Evolutionary conservation across 1,140 invertebrate species (phyloP).

Genomic region (Trissolcus basalis): DNA sequence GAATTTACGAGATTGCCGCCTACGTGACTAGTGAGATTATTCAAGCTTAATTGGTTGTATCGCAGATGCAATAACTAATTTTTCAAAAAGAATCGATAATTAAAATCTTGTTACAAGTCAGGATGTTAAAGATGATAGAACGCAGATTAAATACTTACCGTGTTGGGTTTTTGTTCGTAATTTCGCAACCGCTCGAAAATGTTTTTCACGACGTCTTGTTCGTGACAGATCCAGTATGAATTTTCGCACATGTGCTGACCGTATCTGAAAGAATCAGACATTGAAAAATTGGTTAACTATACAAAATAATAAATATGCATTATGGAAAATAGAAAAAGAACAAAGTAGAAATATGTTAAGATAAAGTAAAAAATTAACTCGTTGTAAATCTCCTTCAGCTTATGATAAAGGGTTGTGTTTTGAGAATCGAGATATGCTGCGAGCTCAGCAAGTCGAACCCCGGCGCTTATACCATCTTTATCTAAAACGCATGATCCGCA

Average conservation of each 20-base stretch:
- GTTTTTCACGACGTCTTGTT: constrained; percentile 81
- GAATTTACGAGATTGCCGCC: too few species aligned
- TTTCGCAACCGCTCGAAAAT: constrained; percentile 92
- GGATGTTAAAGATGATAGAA: too few species aligned
- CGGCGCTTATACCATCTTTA: constrained; percentile 96
- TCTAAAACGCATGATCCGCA: constrained; percentile 90
- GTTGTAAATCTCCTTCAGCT: constrained; percentile 88
- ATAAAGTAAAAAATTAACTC: constrained; percentile 76
- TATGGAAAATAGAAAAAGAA: too few species aligned
- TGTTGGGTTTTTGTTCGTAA: constrained; percentile 79
- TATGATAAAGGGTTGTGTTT: constrained; percentile 81
- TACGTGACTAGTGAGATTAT: too few species aligned
- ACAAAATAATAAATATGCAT: constrained; percentile 7
- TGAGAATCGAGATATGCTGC: constrained; percentile 84
- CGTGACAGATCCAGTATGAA: constrained; percentile 92
- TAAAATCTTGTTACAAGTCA: too few species aligned
- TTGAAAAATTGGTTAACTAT: background rate
- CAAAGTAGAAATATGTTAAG: too few species aligned
- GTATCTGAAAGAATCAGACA: constrained; percentile 76
- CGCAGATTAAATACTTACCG: constrained; percentile 75
- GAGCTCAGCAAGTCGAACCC: constrained; percentile 87
- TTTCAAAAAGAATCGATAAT: too few species aligned
- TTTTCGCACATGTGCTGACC: constrained; percentile 91
- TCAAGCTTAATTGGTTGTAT: too few species aligned
- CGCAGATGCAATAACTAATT: too few species aligned